A percentile compares a stretch with the other conserved stretches of the same genome.
phyloP scores from a whole-genome alignment of 2,797 vertebrate species.

The Malacoraja senta region DNA sequence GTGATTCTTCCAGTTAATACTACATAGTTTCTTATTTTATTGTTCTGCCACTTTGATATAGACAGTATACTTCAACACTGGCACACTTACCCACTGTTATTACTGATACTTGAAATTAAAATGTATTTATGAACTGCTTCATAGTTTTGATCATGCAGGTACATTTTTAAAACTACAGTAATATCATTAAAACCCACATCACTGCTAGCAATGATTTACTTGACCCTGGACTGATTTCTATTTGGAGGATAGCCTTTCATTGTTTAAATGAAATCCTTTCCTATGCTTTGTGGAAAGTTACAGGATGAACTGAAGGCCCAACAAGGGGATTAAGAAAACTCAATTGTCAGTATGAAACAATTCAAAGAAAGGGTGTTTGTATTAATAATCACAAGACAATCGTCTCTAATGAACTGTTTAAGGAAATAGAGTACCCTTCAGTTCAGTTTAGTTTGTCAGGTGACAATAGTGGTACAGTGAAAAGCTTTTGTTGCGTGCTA shows the following conservation, averaged over 20 bases:
- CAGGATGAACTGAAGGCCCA: background rate
- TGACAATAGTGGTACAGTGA: no score
- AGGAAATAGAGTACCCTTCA: background rate
- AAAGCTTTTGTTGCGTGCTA: no score
- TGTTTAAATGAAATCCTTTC: background rate
- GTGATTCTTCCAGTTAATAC: background rate
- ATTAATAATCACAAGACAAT: background rate
- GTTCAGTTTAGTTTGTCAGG: no score
- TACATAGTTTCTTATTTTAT: background rate
- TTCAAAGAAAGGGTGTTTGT: background rate
- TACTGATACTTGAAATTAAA: no score
- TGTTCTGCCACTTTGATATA: background rate
- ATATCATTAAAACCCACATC: no score
- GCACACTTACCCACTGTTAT: background rate
- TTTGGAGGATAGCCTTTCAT: background rate
- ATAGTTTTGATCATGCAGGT: no score
- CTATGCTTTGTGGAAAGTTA: background rate
- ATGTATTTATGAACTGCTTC: no score
- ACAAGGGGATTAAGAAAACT: background rate
- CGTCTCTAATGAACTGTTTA: background rate
- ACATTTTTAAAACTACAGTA: no score
- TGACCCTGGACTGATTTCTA: background rate
- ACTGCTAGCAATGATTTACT: background rate
- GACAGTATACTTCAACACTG: background rate
- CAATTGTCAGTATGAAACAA: background rate